Evolutionary conservation across 2,797 vertebrate genomes (phyloP).

Genomic region (Enteromius viviparus): DNA sequence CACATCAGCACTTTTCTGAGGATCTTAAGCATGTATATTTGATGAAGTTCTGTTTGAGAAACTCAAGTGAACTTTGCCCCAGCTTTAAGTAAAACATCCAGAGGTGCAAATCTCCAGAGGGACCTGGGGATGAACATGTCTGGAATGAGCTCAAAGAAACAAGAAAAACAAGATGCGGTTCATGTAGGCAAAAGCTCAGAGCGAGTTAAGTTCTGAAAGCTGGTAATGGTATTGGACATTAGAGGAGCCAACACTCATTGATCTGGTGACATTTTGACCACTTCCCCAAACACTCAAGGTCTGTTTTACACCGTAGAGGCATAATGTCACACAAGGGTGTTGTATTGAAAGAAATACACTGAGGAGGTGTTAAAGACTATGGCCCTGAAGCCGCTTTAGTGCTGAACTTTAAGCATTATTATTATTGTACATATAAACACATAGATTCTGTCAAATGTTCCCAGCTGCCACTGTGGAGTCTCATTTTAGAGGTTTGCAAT

Average conservation of each 20-base stretch:
- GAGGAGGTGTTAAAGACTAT: neutral
- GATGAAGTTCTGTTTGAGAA: conserved; percentile 42
- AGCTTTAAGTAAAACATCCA: conserved; percentile 32
- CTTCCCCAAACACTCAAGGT: conserved; percentile 18
- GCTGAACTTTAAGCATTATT: conserved; percentile 29
- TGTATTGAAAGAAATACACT: conserved; percentile 16
- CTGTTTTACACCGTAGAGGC: conserved; percentile 12
- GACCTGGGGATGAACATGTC: conserved; percentile 11
- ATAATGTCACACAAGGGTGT: conserved; percentile 36
- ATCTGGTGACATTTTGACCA: conserved; percentile 38
- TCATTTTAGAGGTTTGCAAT: neutral
- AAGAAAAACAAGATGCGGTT: conserved; percentile 7
- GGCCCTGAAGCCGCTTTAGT: neutral
- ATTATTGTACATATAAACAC: conserved; percentile 14
- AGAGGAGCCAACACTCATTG: conserved; percentile 14
- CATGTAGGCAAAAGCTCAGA: conserved; percentile 11
- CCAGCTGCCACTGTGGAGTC: neutral
- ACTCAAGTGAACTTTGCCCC: conserved; percentile 19
- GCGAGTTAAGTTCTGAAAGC: conserved; percentile 34
- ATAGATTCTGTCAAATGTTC: neutral
- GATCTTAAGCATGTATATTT: conserved; percentile 45
- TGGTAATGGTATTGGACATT: conserved; percentile 19
- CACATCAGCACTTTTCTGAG: conserved; percentile 44
- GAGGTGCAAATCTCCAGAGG: conserved; percentile 32
- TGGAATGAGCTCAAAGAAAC: conserved; percentile 1